These are phyloP conservation scores for Hypomesus transpacificus DNA, from an alignment of 2,113 vertebrate species.

Conservation along the genomic window DNA sequence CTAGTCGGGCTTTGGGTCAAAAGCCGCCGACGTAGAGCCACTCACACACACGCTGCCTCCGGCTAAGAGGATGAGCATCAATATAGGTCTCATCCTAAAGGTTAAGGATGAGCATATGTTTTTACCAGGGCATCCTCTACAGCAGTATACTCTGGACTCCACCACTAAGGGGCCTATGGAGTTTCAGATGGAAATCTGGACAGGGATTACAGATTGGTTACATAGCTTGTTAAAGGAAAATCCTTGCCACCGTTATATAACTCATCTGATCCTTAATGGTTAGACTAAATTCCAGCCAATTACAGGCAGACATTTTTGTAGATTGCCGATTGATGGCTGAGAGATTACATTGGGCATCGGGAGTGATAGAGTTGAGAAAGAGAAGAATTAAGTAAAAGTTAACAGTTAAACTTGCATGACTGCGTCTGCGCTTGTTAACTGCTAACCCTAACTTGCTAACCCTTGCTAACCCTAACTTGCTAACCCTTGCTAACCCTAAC, in stretches of 20 bases:
- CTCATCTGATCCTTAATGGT: conserved; percentile 45
- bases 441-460: no score
- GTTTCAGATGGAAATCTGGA: conserved; percentile 55
- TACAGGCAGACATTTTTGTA: conserved; percentile 32
- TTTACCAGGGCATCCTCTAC: background rate
- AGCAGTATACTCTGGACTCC: background rate
- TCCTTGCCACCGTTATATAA: conserved; percentile 59
- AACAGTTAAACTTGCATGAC: no score
- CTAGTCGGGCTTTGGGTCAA: background rate
- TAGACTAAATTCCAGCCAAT: conserved; percentile 43
- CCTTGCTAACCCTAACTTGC: no score
- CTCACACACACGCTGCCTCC: background rate
- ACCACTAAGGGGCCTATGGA: conserved; percentile 25
- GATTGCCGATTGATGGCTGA: conserved; percentile 8
- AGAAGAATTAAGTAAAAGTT: no score
- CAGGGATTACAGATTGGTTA: conserved; percentile 56
- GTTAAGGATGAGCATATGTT: background rate
- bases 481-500: no score
- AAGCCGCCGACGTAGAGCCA: background rate
- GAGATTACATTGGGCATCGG: conserved; percentile 2
- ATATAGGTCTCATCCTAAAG: background rate
- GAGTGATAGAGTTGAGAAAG: no score
- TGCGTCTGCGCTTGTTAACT: no score
- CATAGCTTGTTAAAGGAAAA: conserved; percentile 39
- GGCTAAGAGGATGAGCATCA: background rate